Evolutionary conservation across 2,113 vertebrate genomes (phyloP), one percentile per base, ranked within the genome.

Genomic region (Ranitomeya imitator): DNA sequence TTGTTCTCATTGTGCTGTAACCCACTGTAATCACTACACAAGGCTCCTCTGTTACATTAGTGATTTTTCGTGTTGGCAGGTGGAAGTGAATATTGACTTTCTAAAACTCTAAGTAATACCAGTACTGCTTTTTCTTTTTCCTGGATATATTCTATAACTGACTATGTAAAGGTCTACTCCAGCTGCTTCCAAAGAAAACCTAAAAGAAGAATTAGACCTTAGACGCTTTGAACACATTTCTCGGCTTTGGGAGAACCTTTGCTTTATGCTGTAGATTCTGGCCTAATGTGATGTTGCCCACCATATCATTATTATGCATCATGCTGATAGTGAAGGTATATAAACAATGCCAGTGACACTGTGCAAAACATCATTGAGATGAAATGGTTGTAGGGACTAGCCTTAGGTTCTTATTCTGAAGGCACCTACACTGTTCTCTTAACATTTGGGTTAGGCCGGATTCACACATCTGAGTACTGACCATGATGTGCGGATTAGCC

Each of bases 1-100:
- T 54, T 79, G 23, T 55, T 79, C 61, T 79, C 61, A 86, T 78
- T 86, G 76, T 76, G 55, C 77, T 69, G 76, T 86, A 69, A 86
- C 77, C 85, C 85, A 80, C 76, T 55, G n/a, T 18, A 55, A 86
- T 79, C 59, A 86, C 71, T 73, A 26, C 76, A 79, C 45, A 55
- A 80, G 13, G 60, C n/a, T 57, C 4, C 51, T 80, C 77, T 79
- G 60, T 86, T 57, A 51, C 14, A 37, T 26, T 61, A 67, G 59
- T 31, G 59, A 16, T 73, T 79, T 86, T 67, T 86, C 21, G 8
- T 77, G 71, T 86, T 76, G 73, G 71, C 71, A 86, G 45, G 67
- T 77, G 85, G 31, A 61, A 61, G 54, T 12, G 26, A 81, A 79
- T 57, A 6, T 81, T 81, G 54, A 4, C 23, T 61, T 78, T 54